Evolutionary conservation across 2,113 vertebrate species (phyloP).

Genomic region (Bungarus multicinctus): DNA sequence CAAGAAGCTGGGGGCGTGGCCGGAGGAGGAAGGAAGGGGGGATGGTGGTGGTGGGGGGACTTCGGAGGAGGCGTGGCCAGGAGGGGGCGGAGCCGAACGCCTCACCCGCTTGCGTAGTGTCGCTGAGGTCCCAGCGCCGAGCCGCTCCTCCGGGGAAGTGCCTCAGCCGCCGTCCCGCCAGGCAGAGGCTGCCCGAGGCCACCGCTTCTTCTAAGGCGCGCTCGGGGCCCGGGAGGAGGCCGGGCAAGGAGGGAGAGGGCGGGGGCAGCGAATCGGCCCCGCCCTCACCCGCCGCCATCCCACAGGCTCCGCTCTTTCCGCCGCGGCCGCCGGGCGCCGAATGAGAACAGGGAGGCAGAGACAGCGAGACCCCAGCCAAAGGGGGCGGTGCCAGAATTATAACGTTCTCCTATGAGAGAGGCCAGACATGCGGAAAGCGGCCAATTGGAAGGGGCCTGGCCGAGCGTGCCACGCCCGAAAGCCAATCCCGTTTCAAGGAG

Average conservation of each 20-base stretch:
- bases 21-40: background rate
- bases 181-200: conserved; percentile 81
- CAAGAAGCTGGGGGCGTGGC: background rate
- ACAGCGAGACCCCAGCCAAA: conserved; percentile 29
- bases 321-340: conserved; percentile 40
- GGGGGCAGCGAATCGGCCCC: conserved; percentile 39
- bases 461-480: rapidly evolving
- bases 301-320: background rate
- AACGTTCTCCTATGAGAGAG: conserved; percentile 36
- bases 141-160: conserved; percentile 82
- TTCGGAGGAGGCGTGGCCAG: background rate
- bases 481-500: rapidly evolving
- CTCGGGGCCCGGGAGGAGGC: conserved; percentile 84
- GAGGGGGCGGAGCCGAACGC: background rate
- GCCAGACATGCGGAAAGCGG: background rate
- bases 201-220: conserved; percentile 88
- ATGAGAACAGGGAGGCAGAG: conserved; percentile 42
- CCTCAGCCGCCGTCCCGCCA: conserved; percentile 84
- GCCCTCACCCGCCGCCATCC: conserved; percentile 75
- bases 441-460: conserved; percentile 40
- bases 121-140: conserved; percentile 86
- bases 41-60: no score
- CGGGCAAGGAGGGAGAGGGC: conserved; percentile 76
- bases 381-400: background rate
- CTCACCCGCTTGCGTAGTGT: conserved; percentile 87